A percentile compares a stretch with the other conserved stretches of the same genome.
Evolutionary conservation across 2,797 vertebrate genomes (phyloP).

Genomic region (Lepus oiostolus): DNA sequence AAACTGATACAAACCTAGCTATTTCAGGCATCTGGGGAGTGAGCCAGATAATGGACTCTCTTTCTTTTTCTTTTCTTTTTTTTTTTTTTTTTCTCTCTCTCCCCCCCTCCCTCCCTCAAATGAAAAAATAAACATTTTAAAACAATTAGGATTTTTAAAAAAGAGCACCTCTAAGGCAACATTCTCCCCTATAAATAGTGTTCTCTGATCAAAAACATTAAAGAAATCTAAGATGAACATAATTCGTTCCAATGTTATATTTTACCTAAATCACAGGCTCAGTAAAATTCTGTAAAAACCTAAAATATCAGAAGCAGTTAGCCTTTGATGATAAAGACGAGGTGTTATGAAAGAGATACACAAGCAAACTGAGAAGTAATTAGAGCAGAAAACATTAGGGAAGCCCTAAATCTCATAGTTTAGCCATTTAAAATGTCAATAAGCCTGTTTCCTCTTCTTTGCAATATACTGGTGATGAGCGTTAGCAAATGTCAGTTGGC

Average conservation of each 20-base stretch:
- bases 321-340: neutral
- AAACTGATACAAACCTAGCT: no score
- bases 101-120: no score
- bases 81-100: no score
- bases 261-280: constrained; percentile 7
- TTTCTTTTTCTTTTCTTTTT: no score
- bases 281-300: constrained; percentile 36
- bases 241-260: neutral
- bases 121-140: no score
- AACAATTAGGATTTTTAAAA: neutral
- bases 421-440: constrained; percentile 78
- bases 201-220: neutral
- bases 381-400: constrained; percentile 74
- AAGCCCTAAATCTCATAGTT: constrained; percentile 67
- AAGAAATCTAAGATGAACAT: neutral
- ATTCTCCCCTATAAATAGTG: constrained; percentile 18
- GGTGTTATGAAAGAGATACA: neutral
- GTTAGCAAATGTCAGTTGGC: constrained; percentile 74
- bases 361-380: constrained; percentile 44
- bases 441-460: constrained; percentile 61
- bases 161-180: constrained; percentile 6
- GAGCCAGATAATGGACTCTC: no score
- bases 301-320: constrained; percentile 25
- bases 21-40: no score
- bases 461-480: constrained; percentile 58